These are phyloP conservation scores for Cryptocephalus moraei DNA, from an alignment of 2,888 invertebrate species.

Conservation along the genomic window DNA sequence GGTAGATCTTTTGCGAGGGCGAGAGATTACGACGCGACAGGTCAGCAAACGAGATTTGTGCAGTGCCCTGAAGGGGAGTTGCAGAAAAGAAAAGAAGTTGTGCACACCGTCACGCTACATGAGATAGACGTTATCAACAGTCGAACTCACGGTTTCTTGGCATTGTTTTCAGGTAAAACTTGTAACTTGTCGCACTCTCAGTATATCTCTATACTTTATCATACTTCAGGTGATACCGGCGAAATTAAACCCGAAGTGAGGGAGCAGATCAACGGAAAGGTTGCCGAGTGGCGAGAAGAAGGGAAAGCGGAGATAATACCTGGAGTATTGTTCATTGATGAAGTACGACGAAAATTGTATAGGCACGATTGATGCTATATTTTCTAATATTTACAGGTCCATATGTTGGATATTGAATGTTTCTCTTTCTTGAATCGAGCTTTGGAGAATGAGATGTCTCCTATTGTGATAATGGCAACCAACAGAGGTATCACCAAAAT, in stretches of 20 bases:
- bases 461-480: conserved; percentile 97
- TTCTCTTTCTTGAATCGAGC: conserved; percentile 97
- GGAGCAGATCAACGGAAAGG: conserved; percentile 89
- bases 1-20: conserved; percentile 94
- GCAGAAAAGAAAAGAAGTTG: conserved; percentile 95
- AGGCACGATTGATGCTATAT: neutral
- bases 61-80: conserved; percentile 98
- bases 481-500: conserved; percentile 93
- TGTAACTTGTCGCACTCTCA: neutral
- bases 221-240: conserved; percentile 80
- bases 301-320: conserved; percentile 99
- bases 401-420: conserved; percentile 99
- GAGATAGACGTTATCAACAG: conserved; percentile 99
- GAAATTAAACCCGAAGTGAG: conserved; percentile 97
- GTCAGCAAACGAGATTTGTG: conserved; percentile 72
- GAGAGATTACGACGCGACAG: conserved; percentile 96
- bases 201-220: neutral
- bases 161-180: conserved; percentile 77
- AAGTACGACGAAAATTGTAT: conserved; percentile 39
- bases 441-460: conserved; percentile 93
- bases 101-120: conserved; percentile 96
- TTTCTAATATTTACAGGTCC: conserved; percentile 45
- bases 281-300: conserved; percentile 98
- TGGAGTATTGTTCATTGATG: conserved; percentile 94
- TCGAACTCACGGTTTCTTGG: conserved; percentile 93